Base-by-base conservation (phyloP, 2,888 invertebrate genomes). In the Ennomos fuscantarius region DNA sequence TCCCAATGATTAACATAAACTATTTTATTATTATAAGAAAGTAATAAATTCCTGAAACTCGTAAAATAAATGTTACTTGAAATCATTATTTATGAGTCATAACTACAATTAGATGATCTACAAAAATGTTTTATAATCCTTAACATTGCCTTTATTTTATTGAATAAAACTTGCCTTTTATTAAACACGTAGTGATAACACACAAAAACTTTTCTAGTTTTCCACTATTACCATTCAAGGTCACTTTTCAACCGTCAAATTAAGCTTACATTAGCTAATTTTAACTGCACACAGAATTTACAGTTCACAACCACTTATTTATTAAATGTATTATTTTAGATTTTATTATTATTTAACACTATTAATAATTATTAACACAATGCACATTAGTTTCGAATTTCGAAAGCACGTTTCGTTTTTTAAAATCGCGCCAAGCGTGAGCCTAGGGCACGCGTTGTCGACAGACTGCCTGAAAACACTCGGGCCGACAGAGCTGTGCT, bases 291-390 rank as follows among this genome's bases (percentile, higher is more conserved):
- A 59, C 54, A 48, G 13, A 35, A 55, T 36, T 33, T 8, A 61
- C 48, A 62, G 65, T 73, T 24, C 80, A 79, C 80, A 79, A 78
- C 69, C 80, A 76, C 74, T 68, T 70, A 59, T 62, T 33, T 53
- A 43, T 10, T 24, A 3, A 33, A 53, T 15, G 0, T 24, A 24
- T 24, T 24, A 24, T 24, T 24, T 9, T 55, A 67, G 68, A n/a
- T n/a, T n/a, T n/a, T 41, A 43, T 33, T 46, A 47, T 37, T 42
- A 32, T 42, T 33, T 12, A 13, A 55, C 34, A 48, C 35, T 32
- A 59, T 52, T 37, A 45, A 32, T 42, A 47, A 48, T 55, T 51
- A 46, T 36, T 48, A 41, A 42, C 59, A 69, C 73, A 73, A 58
- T 46, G 35, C 66, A 72, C 79, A 62, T 57, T 58, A 76, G 69